A percentile compares a stretch with the other conserved stretches of the same genome.
Evolutionary conservation across 2,113 vertebrate species (phyloP).

Genomic region (Pavo muticus): DNA sequence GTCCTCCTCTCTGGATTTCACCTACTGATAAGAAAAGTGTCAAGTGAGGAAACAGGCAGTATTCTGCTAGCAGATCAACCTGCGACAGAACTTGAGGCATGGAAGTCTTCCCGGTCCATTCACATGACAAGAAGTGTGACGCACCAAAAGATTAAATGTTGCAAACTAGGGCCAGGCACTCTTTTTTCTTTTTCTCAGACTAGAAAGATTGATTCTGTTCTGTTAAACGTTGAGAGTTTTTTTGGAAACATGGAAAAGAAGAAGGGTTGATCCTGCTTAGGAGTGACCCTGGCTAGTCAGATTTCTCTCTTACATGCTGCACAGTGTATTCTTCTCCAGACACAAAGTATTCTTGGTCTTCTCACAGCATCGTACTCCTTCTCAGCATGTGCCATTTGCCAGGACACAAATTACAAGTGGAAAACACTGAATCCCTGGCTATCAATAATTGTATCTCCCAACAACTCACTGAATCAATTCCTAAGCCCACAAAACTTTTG

Average conservation of each 20-base stretch:
- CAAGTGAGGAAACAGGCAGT: background rate
- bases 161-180: background rate
- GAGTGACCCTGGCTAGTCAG: background rate
- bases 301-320: background rate
- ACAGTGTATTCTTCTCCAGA: background rate
- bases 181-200: background rate
- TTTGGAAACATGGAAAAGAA: background rate
- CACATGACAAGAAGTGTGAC: background rate
- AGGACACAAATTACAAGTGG: background rate
- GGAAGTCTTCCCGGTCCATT: background rate
- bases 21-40: background rate
- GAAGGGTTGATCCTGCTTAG: background rate
- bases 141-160: background rate
- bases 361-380: background rate
- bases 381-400: background rate
- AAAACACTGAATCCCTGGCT: background rate
- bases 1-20: background rate
- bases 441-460: background rate
- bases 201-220: background rate
- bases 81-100: rapidly evolving
- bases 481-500: background rate
- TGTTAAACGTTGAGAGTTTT: background rate
- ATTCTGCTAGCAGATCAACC: background rate
- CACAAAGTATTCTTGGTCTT: background rate
- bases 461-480: background rate